Percentiles rank a stretch among this genome's conserved stretches.
These are phyloP conservation scores for Oreocharis arfaki DNA, from an alignment of 2,113 vertebrate genomes.

Conservation along the genomic window DNA sequence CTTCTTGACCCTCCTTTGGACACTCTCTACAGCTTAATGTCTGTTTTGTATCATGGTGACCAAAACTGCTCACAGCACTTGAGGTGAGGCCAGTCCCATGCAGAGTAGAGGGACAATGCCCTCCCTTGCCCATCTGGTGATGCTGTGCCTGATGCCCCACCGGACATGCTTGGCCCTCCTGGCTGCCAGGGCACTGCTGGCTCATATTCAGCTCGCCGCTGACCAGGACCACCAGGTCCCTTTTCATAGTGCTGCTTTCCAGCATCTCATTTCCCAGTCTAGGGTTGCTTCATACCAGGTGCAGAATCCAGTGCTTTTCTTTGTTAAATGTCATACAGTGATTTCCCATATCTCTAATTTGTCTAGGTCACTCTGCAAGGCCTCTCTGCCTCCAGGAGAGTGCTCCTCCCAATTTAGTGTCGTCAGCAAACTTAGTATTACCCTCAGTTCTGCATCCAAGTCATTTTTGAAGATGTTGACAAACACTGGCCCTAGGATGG, in stretches of 20 bases:
- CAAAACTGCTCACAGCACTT: neutral
- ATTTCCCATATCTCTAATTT: neutral
- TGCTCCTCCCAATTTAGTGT: neutral
- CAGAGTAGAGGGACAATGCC: neutral
- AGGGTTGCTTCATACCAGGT: fast-evolving
- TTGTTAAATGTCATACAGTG: neutral
- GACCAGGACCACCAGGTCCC: neutral
- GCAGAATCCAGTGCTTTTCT: neutral
- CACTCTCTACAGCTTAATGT: neutral
- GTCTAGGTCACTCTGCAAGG: neutral
- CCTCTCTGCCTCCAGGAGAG: neutral
- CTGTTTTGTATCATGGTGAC: neutral
- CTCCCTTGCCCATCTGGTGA: fast-evolving
- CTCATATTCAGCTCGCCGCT: fast-evolving
- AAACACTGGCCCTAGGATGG: neutral
- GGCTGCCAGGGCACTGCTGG: neutral
- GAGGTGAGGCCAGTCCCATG: fast-evolving
- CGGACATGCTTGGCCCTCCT: fast-evolving
- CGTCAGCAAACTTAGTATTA: neutral
- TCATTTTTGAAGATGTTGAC: neutral
- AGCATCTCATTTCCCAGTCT: neutral
- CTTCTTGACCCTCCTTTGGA: neutral
- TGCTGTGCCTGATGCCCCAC: fast-evolving
- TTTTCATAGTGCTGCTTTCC: fast-evolving
- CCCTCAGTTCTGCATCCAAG: neutral